Percentiles rank a stretch among this genome's conserved stretches.
Conservation (phyloP, 1,140 invertebrate genomes). For the Tetraneura akinire region DNA sequence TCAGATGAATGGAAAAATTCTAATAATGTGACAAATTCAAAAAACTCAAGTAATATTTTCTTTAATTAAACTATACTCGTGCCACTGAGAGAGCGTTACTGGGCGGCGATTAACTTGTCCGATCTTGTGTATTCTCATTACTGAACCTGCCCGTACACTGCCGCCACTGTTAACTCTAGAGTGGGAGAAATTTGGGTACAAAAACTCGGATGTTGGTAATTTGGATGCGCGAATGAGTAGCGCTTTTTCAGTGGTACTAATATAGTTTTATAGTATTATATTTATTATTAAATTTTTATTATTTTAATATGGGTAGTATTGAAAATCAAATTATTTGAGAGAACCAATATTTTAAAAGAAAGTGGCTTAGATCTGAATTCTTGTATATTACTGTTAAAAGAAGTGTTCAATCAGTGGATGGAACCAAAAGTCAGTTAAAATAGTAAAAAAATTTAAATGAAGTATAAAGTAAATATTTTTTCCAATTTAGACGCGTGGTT, state of each 20-base stretch:
- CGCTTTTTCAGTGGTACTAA: too few relatives aligned
- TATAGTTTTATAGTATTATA: too few relatives aligned
- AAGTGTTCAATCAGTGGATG: conserved; percentile 78
- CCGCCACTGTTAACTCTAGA: too few relatives aligned
- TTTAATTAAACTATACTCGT: too few relatives aligned
- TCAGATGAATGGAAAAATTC: conserved; percentile 12
- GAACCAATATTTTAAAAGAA: conserved; percentile 34
- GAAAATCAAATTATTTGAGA: conserved; percentile 1
- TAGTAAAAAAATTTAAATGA: conserved; percentile 10
- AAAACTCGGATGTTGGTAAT: too few relatives aligned
- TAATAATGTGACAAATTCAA: neutral
- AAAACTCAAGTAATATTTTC: conserved; percentile 23
- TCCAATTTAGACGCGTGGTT: conserved; percentile 53
- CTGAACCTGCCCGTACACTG: too few relatives aligned
- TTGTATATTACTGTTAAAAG: conserved; percentile 81
- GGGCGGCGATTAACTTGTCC: too few relatives aligned
- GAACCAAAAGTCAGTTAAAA: conserved; percentile 59
- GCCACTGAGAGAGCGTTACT: too few relatives aligned
- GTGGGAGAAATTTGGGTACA: too few relatives aligned
- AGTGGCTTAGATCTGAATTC: conserved; percentile 74
- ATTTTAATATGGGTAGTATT: neutral
- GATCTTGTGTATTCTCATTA: too few relatives aligned
- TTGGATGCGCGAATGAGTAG: too few relatives aligned
- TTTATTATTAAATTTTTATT: neutral
- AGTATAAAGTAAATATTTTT: conserved; percentile 15